phyloP scores from a whole-genome alignment of 2,888 invertebrate species.

The Linnaemya vulpina region DNA sequence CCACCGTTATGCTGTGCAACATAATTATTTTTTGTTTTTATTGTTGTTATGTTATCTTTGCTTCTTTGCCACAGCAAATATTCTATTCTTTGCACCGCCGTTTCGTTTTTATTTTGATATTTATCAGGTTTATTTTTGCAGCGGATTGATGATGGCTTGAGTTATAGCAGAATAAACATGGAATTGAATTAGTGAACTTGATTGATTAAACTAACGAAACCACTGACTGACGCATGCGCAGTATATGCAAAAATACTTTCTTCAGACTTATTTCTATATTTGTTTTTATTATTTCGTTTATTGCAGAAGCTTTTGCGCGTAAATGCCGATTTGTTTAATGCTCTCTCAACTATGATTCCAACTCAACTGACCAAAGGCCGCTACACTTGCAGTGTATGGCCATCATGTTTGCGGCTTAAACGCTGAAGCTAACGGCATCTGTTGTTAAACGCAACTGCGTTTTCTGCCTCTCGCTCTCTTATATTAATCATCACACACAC shows the following conservation, averaged over 20 bases:
- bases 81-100: conserved; percentile 32
- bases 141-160: conserved; percentile 16
- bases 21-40: conserved; percentile 37
- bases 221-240: conserved; percentile 27
- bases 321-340: conserved; percentile 46
- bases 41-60: neutral
- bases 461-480: neutral
- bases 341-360: conserved; percentile 65
- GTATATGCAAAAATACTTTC: conserved; percentile 54
- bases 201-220: conserved; percentile 22
- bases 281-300: conserved; percentile 32
- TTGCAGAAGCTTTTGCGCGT: conserved; percentile 35
- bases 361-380: conserved; percentile 59
- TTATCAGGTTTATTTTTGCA: neutral
- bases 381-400: conserved; percentile 32
- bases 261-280: neutral
- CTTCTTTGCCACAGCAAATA: conserved; percentile 22
- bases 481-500: neutral
- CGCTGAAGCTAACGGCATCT: conserved; percentile 51
- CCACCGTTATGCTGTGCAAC: conserved; percentile 60
- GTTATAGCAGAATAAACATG: conserved; percentile 26
- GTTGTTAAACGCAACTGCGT: conserved; percentile 32
- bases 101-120: conserved; percentile 18
- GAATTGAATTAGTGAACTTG: conserved; percentile 27
- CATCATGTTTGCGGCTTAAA: conserved; percentile 19